Conservation (phyloP, 2,113 vertebrate genomes). For the Phyllostomus hastatus region DNA sequence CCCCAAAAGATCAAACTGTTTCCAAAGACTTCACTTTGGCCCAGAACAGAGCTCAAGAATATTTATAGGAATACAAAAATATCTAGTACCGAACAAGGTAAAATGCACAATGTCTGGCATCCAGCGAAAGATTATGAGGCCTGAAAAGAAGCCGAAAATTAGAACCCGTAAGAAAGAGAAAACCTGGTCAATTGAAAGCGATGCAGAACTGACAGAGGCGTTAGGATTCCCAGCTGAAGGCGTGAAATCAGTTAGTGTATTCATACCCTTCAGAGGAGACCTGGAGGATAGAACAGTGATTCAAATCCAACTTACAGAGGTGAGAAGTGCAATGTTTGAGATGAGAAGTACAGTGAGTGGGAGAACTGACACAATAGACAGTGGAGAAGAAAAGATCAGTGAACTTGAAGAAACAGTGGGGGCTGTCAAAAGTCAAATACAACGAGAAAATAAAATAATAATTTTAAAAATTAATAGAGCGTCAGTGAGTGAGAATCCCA, state of each 20-base stretch:
- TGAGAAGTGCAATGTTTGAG: background rate
- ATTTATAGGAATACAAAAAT: background rate
- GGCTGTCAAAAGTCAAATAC: background rate
- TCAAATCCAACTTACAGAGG: background rate
- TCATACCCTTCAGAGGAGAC: background rate
- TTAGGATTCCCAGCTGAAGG: background rate
- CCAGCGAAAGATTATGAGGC: background rate
- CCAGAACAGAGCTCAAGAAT: background rate
- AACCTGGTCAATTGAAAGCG: background rate
- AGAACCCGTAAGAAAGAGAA: background rate
- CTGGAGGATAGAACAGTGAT: background rate
- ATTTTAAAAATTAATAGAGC: background rate
- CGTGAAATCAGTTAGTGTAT: background rate
- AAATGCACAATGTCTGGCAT: background rate
- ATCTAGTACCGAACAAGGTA: background rate
- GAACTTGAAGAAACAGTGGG: conserved; percentile 10
- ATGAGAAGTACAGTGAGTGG: background rate
- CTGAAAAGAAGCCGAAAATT: background rate
- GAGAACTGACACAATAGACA: background rate
- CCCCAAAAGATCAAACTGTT: background rate
- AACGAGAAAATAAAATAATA: background rate
- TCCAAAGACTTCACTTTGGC: background rate
- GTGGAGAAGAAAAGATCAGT: background rate
- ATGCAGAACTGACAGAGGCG: background rate
- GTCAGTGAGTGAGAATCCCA: background rate